A percentile compares a stretch with the other conserved stretches of the same genome.
These are phyloP conservation scores for Villa cingulata DNA, from an alignment of 2,888 invertebrate species.

Conservation along the genomic window DNA sequence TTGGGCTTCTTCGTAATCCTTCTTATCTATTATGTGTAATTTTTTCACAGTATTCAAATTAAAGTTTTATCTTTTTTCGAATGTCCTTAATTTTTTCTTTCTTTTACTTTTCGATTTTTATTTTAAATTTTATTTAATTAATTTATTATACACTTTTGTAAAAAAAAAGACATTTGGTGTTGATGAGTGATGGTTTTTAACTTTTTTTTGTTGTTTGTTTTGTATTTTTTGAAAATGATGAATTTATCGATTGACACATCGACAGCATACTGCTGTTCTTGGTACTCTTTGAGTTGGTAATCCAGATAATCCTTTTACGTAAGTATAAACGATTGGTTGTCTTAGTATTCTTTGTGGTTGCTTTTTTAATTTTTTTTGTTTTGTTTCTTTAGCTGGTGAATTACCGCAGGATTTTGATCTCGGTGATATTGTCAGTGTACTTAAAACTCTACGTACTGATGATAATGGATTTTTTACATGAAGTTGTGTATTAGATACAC, in stretches of 20 bases:
- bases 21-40: too few relatives aligned
- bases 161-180: too few relatives aligned
- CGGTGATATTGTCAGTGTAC: constrained; percentile 47
- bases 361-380: constrained; percentile 9
- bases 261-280: constrained; percentile 36
- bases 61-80: too few relatives aligned
- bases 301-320: constrained; percentile 66
- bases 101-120: too few relatives aligned
- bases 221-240: constrained; percentile 23
- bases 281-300: constrained; percentile 71
- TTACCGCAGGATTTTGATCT: constrained; percentile 51
- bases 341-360: constrained; percentile 59
- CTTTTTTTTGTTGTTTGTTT: constrained; percentile 6
- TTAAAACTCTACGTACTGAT: constrained; percentile 53
- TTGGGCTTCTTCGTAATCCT: too few relatives aligned
- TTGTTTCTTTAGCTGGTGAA: constrained; percentile 24
- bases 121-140: too few relatives aligned
- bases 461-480: constrained; percentile 43
- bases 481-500: constrained; percentile 26
- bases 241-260: constrained; percentile 9
- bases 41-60: too few relatives aligned
- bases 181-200: too few relatives aligned
- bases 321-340: constrained; percentile 64
- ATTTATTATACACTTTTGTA: too few relatives aligned
- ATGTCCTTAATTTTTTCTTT: too few relatives aligned